phyloP scores from a whole-genome alignment of 2,888 invertebrate genomes.

The Caenorhabditis panamensis region DNA sequence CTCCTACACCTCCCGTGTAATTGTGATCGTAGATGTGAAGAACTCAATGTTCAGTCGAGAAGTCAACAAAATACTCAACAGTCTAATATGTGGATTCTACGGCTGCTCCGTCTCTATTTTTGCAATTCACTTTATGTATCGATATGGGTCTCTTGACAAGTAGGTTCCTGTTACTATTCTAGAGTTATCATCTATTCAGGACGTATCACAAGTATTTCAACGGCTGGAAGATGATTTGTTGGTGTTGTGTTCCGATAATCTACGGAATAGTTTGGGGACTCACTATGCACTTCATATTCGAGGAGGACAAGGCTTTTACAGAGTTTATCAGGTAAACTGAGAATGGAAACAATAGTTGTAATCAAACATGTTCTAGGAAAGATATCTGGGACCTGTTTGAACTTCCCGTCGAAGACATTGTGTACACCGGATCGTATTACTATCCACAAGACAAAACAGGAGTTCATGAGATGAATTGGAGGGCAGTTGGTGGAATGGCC shows the following conservation, averaged over 20 bases:
- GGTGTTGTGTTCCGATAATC: slow-evolving; percentile 27
- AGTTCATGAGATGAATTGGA: slow-evolving; percentile 30
- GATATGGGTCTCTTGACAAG: slow-evolving; percentile 37
- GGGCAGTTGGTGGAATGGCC: slow-evolving; percentile 37
- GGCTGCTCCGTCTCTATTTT: slow-evolving; percentile 41
- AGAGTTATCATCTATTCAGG: too few relatives aligned
- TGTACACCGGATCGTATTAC: slow-evolving; percentile 41
- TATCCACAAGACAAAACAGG: slow-evolving; percentile 34
- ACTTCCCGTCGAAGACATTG: slow-evolving; percentile 35
- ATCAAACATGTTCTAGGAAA: slow-evolving; percentile 16
- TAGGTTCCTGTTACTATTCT: background rate
- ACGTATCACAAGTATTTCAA: slow-evolving; percentile 23
- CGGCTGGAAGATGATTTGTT: slow-evolving; percentile 31
- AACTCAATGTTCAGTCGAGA: slow-evolving; percentile 38
- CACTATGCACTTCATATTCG: slow-evolving; percentile 44
- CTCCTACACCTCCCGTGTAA: slow-evolving; percentile 38
- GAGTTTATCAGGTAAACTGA: slow-evolving; percentile 32
- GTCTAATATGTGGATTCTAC: slow-evolving; percentile 46
- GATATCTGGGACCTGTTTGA: slow-evolving; percentile 51
- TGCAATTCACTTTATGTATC: slow-evolving; percentile 46
- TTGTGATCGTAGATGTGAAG: slow-evolving; percentile 37
- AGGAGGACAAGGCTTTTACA: slow-evolving; percentile 38
- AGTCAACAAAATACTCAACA: slow-evolving; percentile 36
- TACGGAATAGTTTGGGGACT: slow-evolving; percentile 37
- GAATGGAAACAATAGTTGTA: background rate